A percentile compares a stretch with the other conserved stretches of the same genome.
Evolutionary conservation across 2,113 vertebrate genomes (phyloP).

Genomic region (rat (Rattus norvegicus)): DNA sequence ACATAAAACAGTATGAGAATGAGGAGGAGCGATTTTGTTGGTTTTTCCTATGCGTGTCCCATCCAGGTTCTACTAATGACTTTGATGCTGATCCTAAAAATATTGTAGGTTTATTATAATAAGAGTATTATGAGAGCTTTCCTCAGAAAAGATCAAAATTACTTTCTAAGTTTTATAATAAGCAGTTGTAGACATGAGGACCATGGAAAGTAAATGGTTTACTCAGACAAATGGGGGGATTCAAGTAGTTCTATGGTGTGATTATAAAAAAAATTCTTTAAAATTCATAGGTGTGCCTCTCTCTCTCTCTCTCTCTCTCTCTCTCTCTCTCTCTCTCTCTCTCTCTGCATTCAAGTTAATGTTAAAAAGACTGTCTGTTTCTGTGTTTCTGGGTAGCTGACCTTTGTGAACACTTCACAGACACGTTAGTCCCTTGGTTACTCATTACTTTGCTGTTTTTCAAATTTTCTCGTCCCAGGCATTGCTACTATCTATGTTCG

Average conservation of each 20-base stretch:
- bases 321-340: not conserved
- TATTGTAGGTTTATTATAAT: slow-evolving; percentile 34
- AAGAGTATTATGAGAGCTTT: not conserved
- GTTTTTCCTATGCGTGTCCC: not conserved
- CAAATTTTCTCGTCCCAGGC: slow-evolving; percentile 83
- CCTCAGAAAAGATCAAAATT: slow-evolving; percentile 21
- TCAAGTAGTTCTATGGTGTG: not conserved
- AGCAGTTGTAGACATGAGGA: slow-evolving; percentile 26
- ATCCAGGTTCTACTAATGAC: not conserved
- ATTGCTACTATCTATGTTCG: slow-evolving; percentile 93
- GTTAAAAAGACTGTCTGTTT: slow-evolving; percentile 31
- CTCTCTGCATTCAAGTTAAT: not conserved
- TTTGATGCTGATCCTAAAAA: slow-evolving; percentile 15
- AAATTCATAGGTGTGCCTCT: not conserved
- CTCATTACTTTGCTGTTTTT: slow-evolving; percentile 52
- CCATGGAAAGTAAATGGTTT: not conserved
- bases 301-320: not conserved
- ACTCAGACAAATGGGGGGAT: not conserved
- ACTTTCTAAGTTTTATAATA: slow-evolving; percentile 27
- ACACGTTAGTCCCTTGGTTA: not conserved
- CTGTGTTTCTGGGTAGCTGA: not conserved
- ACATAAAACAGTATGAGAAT: slow-evolving; percentile 15
- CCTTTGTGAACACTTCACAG: slow-evolving; percentile 51
- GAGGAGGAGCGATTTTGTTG: not conserved
- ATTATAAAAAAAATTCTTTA: not conserved